Conservation (phyloP, 2,797 vertebrate species). For the Uromys caudimaculatus region DNA sequence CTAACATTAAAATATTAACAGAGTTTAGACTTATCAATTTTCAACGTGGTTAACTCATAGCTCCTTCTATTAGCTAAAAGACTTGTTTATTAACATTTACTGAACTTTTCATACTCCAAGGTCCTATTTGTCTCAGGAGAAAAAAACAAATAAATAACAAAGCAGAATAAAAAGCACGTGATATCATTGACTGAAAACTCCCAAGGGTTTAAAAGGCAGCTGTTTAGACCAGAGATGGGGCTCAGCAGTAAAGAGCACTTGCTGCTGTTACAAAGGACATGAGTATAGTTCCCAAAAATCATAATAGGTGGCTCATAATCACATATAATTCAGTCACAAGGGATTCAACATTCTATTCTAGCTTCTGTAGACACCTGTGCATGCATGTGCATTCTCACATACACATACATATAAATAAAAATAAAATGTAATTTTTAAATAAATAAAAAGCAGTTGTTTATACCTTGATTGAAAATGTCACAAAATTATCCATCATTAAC, state of each 20-base stretch:
- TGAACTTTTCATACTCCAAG: neutral
- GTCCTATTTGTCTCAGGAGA: neutral
- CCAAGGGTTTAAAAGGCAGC: neutral
- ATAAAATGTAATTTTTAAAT: neutral
- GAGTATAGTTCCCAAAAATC: neutral
- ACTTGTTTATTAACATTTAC: neutral
- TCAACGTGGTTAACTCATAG: slow-evolving; percentile 1
- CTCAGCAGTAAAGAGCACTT: too few relatives aligned
- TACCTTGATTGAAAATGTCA: neutral
- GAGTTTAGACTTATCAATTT: slow-evolving; percentile 1
- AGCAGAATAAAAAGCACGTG: neutral
- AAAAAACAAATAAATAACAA: neutral
- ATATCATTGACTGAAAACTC: neutral
- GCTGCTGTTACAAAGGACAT: neutral
- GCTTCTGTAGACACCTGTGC: neutral
- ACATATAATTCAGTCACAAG: neutral
- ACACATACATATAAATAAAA: neutral
- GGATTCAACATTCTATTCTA: neutral
- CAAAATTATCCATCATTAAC: slow-evolving; percentile 30
- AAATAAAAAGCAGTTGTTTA: neutral
- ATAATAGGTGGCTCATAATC: neutral
- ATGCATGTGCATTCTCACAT: neutral
- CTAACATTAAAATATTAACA: slow-evolving; percentile 20
- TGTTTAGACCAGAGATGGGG: neutral
- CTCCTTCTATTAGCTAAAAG: neutral